phyloP scores from a whole-genome alignment of 2,113 vertebrate species.

The Geococcyx californianus region DNA sequence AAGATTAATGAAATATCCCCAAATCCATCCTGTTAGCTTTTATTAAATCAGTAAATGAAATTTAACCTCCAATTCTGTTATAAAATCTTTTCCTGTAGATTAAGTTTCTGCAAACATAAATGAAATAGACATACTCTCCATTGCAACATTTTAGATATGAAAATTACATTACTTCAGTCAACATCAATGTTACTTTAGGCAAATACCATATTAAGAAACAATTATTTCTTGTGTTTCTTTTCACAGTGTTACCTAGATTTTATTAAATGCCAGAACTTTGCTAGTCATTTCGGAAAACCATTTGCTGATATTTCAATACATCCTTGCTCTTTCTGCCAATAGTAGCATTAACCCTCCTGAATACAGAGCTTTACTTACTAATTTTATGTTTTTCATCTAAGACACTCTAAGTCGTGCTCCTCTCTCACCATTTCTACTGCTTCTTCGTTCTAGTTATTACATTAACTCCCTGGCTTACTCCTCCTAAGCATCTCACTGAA shows the following conservation, averaged over 20 bases:
- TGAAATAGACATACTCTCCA: conserved; percentile 71
- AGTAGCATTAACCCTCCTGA: neutral
- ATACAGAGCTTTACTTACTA: neutral
- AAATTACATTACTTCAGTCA: conserved; percentile 79
- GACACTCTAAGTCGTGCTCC: neutral
- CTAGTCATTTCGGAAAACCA: neutral
- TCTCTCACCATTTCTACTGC: neutral
- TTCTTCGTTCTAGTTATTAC: neutral
- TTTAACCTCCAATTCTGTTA: conserved; percentile 82
- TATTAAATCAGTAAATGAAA: conserved; percentile 98
- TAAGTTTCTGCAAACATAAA: conserved; percentile 81
- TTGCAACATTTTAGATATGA: conserved; percentile 72
- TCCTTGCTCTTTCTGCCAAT: neutral
- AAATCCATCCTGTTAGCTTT: conserved; percentile 98
- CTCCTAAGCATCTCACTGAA: neutral
- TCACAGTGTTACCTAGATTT: neutral
- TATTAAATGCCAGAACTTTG: neutral
- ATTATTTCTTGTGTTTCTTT: conserved; percentile 37
- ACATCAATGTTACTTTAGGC: conserved; percentile 72
- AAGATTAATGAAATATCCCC: conserved; percentile 98
- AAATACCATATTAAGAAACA: conserved; percentile 60
- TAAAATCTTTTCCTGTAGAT: conserved; percentile 84
- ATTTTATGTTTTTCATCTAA: neutral
- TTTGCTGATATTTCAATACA: neutral
- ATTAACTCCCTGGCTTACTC: neutral